Conservation (phyloP, 1,140 invertebrate genomes). For the Hormaphis cornu region DNA sequence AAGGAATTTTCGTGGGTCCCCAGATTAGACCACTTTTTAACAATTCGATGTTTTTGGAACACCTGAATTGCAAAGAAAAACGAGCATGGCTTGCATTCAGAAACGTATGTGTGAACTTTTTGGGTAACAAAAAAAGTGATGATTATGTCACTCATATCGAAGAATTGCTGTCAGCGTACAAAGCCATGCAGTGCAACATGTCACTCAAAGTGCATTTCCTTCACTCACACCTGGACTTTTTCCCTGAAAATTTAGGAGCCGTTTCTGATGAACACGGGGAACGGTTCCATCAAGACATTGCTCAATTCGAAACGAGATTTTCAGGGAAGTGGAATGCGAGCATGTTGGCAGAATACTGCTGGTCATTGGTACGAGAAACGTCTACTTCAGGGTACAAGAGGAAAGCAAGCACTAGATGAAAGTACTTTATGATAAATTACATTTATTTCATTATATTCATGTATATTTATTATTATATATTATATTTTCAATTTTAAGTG, state of each 20-base stretch:
- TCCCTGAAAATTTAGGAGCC: background rate
- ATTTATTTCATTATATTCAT: no score
- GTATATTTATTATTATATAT: no score
- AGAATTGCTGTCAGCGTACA: background rate
- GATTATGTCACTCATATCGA: background rate
- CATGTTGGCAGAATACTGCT: background rate
- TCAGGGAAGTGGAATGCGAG: background rate
- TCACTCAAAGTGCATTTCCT: slow-evolving; percentile 42
- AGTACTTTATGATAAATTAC: no score
- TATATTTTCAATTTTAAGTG: no score
- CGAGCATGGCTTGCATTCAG: background rate
- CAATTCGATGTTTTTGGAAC: background rate
- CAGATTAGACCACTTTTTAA: background rate
- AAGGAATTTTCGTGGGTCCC: slow-evolving; percentile 20
- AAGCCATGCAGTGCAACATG: slow-evolving; percentile 37
- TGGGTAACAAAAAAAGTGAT: background rate
- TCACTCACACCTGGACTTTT: no score
- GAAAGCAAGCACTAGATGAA: background rate
- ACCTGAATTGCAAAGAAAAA: background rate
- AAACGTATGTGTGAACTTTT: background rate
- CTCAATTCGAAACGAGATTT: background rate
- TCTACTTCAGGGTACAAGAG: background rate
- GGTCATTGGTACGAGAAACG: background rate
- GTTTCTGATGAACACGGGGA: background rate
- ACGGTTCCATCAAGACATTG: background rate